Evolutionary conservation across 1,140 invertebrate species (phyloP).

Genomic region (Diploscapter pachys): DNA sequence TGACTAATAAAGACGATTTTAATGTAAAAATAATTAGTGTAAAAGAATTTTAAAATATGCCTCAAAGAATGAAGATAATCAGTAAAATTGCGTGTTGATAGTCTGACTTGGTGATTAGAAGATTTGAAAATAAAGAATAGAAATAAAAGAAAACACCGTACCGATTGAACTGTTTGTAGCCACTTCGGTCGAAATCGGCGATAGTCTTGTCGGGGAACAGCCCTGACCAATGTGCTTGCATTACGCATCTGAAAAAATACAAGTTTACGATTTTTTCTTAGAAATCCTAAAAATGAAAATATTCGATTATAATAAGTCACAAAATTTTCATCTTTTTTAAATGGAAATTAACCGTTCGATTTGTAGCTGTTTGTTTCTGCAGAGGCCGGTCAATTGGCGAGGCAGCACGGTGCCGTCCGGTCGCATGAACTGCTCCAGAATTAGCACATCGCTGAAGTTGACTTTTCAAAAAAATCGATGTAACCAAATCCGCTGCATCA

Average conservation of each 20-base stretch:
- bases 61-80: not conserved
- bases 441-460: conserved; percentile 45
- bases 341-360: conserved; percentile 38
- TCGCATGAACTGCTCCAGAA: conserved; percentile 58
- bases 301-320: too few species aligned
- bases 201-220: conserved; percentile 53
- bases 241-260: conserved; percentile 46
- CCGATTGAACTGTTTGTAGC: conserved; percentile 56
- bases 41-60: not conserved
- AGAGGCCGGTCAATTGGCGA: conserved; percentile 53
- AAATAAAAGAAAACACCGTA: not conserved
- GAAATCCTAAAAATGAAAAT: not conserved
- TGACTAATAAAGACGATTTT: too few species aligned
- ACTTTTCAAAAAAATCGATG: too few species aligned
- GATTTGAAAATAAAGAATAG: too few species aligned
- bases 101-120: too few species aligned
- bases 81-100: not conserved
- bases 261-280: not conserved
- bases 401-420: conserved; percentile 57
- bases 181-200: conserved; percentile 53
- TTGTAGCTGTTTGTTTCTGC: conserved; percentile 49
- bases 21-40: too few species aligned
- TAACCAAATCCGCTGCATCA: too few species aligned
- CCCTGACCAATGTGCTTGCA: conserved; percentile 58
- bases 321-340: too few species aligned